A percentile compares a stretch with the other conserved stretches of the same genome.
Conservation (phyloP, 2,113 vertebrate species). For the Hucho hucho region DNA sequence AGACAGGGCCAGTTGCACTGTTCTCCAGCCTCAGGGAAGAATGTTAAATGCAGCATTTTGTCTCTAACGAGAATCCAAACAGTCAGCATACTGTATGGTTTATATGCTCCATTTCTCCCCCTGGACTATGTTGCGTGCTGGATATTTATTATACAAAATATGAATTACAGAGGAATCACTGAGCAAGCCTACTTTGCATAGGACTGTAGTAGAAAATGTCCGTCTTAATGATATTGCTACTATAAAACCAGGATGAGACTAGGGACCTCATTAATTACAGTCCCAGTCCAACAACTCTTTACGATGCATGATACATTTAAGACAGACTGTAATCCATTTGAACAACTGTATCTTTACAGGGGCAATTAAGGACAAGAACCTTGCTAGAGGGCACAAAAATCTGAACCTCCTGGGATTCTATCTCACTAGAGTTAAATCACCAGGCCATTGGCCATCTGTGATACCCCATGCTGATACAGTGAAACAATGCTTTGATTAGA, state of each 20-base stretch:
- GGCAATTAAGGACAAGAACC: conserved; percentile 65
- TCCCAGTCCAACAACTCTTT: conserved; percentile 40
- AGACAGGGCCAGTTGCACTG: conserved; percentile 29
- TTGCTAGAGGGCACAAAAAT: conserved; percentile 65
- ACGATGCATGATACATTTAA: conserved; percentile 47
- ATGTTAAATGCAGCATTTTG: conserved; percentile 41
- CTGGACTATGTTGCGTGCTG: conserved; percentile 45
- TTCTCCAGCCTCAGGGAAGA: conserved; percentile 31
- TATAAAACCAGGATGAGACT: conserved; percentile 42
- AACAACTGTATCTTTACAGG: conserved; percentile 54
- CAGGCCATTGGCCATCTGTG: conserved; percentile 49
- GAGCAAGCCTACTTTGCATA: conserved; percentile 58
- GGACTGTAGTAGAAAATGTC: conserved; percentile 37
- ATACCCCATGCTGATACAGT: conserved; percentile 55
- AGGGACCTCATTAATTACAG: conserved; percentile 59
- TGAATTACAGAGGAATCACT: conserved; percentile 62
- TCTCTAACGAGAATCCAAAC: conserved; percentile 50
- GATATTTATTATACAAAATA: conserved; percentile 58
- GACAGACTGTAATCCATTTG: conserved; percentile 27
- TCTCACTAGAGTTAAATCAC: conserved; percentile 57
- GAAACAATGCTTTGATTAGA: conserved; percentile 63
- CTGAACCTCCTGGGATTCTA: conserved; percentile 53
- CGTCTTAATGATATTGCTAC: conserved; percentile 48
- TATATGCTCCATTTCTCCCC: conserved; percentile 45
- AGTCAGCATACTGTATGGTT: conserved; percentile 50